Evolutionary conservation across 2,888 invertebrate species (phyloP), one percentile per base, ranked within the genome.

Genomic region (Blera fallax): DNA sequence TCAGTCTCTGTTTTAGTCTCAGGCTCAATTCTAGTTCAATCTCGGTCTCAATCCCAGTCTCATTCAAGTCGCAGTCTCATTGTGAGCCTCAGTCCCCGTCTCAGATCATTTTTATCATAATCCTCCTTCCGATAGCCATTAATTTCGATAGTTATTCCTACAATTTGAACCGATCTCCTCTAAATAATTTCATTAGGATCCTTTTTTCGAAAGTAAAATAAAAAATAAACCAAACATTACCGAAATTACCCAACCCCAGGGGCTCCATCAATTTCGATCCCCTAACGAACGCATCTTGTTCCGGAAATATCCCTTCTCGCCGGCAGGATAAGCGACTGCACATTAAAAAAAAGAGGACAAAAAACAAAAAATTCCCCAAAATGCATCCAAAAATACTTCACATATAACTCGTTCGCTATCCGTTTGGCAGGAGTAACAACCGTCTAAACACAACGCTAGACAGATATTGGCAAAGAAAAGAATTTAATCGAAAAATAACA

Each of bases 401-500:
- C 60, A 73, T 58, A 52, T 60, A 29, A 50, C 50, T 58, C 14
- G 21, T 18, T 43, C 18, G 18, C 62, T 10, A 32, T 11, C 16
- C 18, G 52, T 14, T 8, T 29, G 32, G 27, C 27, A 67, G 14
- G 11, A n/a, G 37, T 32, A 64, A 18, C 67, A 48, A 67, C 45
- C 67, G 40, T 69, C 78, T 50, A 32, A 73, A 52, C 52, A 56
- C 72, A 48, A 43, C 65, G 24, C 64, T 40, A 74, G 79, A 79
- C 79, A 79, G 84, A 79, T 84, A 84, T 84, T 79, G 74, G 50
- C n/a, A 45, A 70, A 79, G 84, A 79, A 84, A 84, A 79, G 84
- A 84, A 84, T 84, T 84, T 84, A 84, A 84, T 84, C 84, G 73
- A 84, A 84, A 84, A 84, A 84, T 84, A 84, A 84, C 79, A 84